Base-by-base conservation (phyloP, 2,797 vertebrate genomes). In the Enoplosus armatus region DNA sequence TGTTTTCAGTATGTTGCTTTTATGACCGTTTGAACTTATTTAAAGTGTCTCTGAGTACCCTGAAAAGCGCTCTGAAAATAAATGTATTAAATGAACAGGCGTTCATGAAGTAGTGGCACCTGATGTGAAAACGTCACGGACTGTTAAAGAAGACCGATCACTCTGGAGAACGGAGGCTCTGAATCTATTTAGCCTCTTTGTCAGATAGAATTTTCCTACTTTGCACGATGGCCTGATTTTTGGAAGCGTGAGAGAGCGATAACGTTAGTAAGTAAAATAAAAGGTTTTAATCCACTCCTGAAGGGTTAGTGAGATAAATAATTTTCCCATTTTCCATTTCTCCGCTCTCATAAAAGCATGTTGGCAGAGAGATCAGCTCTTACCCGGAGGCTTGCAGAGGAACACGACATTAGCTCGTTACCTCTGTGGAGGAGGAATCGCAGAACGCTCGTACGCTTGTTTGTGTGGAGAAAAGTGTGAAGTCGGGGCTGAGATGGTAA, bases 281-380 rank as follows among this genome's bases (percentile, higher is more conserved):
- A n/a, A 60, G 9, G 39, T 85, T 71, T 76, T 70, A 77, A 73
- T 62, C 47, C 47, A 51, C 72, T 78, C 61, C 70, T 72, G 75
- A 4, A 73, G 68, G 59, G 37, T 54, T 37, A 6, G 69, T 12
- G 61, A 50, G 58, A 80, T 80, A 68, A 77, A 75, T 76, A 2
- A 68, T 77, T 71, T 69, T 37, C 47, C 20, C 8, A 27, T 72
- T 77, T 83, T 87, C 85, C 80, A 79, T 87, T 63, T 80, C 70
- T 65, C 22, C 10, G 0, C 51, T 53, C 51, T 73, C 70, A 22
- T 80, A 76, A 85, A 83, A 86, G 71, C 76, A 50, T 20, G 43
- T 45, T 43, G 72, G 75, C 63, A 15, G 48, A 73, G 50, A 35
- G 63, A 72, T 72, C 20, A 9, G 51, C 65, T 67, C 31, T 63